phyloP scores from a whole-genome alignment of 2,888 invertebrate genomes.

The Seira sanloemensis region DNA sequence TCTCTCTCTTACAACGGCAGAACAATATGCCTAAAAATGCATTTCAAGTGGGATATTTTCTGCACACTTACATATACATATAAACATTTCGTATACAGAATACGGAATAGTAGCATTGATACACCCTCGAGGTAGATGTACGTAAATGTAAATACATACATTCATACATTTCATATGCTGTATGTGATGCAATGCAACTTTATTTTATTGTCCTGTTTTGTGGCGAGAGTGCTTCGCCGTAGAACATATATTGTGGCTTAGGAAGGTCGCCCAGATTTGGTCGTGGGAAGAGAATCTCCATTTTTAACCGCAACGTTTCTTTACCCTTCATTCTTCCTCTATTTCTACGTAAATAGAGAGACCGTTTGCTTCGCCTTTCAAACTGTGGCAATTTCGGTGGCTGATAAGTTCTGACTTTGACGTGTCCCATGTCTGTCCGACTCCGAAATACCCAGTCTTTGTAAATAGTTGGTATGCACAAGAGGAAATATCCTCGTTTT shows the following conservation, averaged over 20 bases:
- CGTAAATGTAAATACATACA: no score
- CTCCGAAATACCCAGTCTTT: neutral
- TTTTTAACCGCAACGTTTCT: constrained; percentile 36
- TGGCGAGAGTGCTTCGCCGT: neutral
- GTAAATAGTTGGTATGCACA: neutral
- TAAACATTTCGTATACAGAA: neutral
- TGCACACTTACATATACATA: neutral
- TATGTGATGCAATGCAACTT: neutral
- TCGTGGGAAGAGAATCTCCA: constrained; percentile 62
- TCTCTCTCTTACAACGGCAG: neutral
- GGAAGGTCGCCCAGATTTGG: constrained; percentile 61
- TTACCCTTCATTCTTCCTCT: constrained; percentile 12
- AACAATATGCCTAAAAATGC: neutral
- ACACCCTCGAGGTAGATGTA: no score
- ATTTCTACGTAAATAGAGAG: neutral
- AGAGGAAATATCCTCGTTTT: neutral
- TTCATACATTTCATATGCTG: neutral
- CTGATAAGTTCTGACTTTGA: neutral
- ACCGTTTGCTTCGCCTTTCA: constrained; percentile 17
- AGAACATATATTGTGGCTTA: constrained; percentile 9
- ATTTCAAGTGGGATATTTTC: neutral
- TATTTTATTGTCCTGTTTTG: neutral
- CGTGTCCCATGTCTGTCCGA: no score
- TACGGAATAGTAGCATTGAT: no score
- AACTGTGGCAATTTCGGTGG: constrained; percentile 3